phyloP scores from a whole-genome alignment of 2,797 vertebrate species.

The Apodemus agrarius region DNA sequence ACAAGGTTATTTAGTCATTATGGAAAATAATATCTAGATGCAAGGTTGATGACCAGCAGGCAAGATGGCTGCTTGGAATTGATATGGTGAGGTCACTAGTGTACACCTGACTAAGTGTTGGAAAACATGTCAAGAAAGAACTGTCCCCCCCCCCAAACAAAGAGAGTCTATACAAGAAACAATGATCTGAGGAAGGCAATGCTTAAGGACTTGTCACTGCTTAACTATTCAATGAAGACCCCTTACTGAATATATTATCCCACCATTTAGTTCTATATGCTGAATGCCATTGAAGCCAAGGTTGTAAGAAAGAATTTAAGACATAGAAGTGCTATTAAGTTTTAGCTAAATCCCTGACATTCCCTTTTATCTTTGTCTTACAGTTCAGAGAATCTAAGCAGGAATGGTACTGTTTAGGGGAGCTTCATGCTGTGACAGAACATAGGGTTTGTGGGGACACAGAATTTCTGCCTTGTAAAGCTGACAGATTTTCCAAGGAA shows the following conservation, averaged over 20 bases:
- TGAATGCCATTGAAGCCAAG: slow-evolving; percentile 47
- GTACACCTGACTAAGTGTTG: slow-evolving; percentile 36
- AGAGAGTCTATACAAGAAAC: background rate
- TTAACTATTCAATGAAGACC: background rate
- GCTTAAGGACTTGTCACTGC: background rate
- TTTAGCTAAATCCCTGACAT: slow-evolving; percentile 30
- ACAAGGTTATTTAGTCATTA: background rate
- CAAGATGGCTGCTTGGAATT: background rate
- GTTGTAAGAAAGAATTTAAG: slow-evolving; percentile 35
- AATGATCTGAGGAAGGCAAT: background rate
- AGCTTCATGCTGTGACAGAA: background rate
- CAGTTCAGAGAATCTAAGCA: background rate
- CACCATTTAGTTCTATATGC: slow-evolving; percentile 37
- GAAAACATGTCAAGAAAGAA: background rate
- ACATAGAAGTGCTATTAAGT: background rate
- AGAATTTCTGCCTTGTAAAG: background rate
- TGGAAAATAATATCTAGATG: background rate
- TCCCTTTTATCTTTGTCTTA: background rate
- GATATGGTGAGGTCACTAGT: background rate
- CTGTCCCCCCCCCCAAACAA: background rate
- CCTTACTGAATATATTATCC: background rate
- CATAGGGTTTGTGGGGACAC: background rate
- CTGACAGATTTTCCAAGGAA: background rate
- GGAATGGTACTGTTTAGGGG: background rate
- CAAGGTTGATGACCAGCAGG: background rate